These are phyloP conservation scores for Pogonognathellus flavescens DNA, from an alignment of 1,140 invertebrate species.

Conservation along the genomic window DNA sequence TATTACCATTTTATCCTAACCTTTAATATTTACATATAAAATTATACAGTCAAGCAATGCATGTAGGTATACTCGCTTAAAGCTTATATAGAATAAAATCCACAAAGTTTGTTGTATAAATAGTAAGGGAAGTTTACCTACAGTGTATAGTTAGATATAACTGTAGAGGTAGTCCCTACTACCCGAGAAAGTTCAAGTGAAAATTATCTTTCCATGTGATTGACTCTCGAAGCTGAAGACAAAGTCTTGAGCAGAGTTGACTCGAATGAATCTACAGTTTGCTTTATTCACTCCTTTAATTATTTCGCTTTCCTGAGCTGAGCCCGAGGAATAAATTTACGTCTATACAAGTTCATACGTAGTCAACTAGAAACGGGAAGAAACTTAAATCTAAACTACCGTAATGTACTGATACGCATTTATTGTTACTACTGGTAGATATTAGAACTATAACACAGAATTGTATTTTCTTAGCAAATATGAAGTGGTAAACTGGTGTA, in stretches of 20 bases:
- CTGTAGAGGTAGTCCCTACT: background rate
- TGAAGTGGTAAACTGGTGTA: too few species aligned
- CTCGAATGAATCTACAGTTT: slow-evolving; percentile 42
- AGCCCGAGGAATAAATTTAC: slow-evolving; percentile 28
- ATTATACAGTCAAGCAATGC: background rate
- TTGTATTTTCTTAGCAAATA: too few species aligned
- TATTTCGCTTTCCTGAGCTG: slow-evolving; percentile 41
- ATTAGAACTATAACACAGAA: background rate
- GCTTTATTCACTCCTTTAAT: slow-evolving; percentile 51
- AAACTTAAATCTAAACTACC: background rate
- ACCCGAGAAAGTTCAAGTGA: slow-evolving; percentile 42
- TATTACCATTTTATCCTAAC: slow-evolving; percentile 7
- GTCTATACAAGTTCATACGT: slow-evolving; percentile 23
- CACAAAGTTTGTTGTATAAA: too few species aligned
- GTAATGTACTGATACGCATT: slow-evolving; percentile 18
- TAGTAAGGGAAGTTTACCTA: too few species aligned
- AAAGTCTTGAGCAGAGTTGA: slow-evolving; percentile 21
- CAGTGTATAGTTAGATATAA: background rate
- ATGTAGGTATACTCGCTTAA: too few species aligned
- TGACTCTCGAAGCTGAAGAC: slow-evolving; percentile 44
- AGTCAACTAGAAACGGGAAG: slow-evolving; percentile 4
- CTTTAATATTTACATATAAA: slow-evolving; percentile 2
- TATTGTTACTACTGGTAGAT: slow-evolving; percentile 9
- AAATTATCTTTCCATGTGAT: slow-evolving; percentile 58
- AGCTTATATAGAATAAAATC: background rate